Evolutionary conservation across 2,113 vertebrate species (phyloP), one percentile per base, ranked within the genome.

Genomic region (Himantopus leucocephalus): DNA sequence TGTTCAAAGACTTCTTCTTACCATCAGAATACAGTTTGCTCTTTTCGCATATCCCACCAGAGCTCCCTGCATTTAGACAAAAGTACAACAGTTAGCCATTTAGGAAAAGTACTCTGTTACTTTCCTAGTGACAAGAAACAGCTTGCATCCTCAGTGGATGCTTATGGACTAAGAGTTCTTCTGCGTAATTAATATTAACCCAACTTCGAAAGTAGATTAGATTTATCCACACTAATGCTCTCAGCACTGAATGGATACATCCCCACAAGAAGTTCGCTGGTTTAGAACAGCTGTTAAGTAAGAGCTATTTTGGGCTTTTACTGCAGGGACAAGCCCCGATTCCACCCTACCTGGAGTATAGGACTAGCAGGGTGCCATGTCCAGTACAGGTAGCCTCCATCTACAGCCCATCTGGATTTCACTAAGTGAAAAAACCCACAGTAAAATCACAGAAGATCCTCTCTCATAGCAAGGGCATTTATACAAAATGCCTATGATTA

Each of bases 41-140:
- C 96, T 98, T 99, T 80, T 99, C 99, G 98, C 99, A 99, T 96
- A 99, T 99, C 64, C 99, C 99, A 64, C 99, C 99, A 66, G 99
- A 99, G 96, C 99, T 99, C 91, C 99, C 99, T 99, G 96, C 12
- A 85, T 94, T 92, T 64, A 90, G 43, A 92, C 32, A 63, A 45
- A 95, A 90, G 53, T 21, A 30, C 50, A 92, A 64, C 27, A 92
- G 30, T 47, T 34, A 91, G 32, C 45, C 22, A 41, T 59, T 87
- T n/a, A 81, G 70, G 66, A 62, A 30, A 64, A 59, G n/a, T 29
- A 24, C 21, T 47, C 52, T 23, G 43, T 53, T 52, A 58, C 59
- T 74, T 80, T 35, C 59, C n/a, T 43, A n/a, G 34, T 26, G 23
- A 52, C 35, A 89, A 81, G 66, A 60, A 88, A 62, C 39, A 56